Conservation (phyloP, 2,888 invertebrate species). For the Macaria notata region DNA sequence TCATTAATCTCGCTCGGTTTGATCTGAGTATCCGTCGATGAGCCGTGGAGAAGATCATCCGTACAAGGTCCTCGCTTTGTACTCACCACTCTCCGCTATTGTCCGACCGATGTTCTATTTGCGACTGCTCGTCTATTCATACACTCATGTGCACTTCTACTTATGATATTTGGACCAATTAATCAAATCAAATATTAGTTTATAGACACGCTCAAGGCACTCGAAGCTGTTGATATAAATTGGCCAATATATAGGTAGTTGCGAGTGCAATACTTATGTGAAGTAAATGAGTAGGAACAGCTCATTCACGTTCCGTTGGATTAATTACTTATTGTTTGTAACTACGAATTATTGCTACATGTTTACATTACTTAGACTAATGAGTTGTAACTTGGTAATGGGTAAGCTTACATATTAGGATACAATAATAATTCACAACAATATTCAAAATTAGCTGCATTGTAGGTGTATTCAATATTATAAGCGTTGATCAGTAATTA, state of each 20-base stretch:
- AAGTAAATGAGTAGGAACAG: too few relatives aligned
- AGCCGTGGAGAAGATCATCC: conserved; percentile 38
- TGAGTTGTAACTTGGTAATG: too few relatives aligned
- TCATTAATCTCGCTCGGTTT: conserved; percentile 54
- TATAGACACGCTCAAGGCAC: conserved; percentile 3
- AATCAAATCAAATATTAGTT: conserved; percentile 11
- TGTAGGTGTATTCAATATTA: conserved; percentile 28
- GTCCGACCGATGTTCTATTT: conserved; percentile 43
- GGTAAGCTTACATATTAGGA: too few relatives aligned
- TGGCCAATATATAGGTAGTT: neutral
- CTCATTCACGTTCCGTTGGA: too few relatives aligned
- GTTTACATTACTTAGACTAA: too few relatives aligned
- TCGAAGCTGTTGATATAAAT: neutral
- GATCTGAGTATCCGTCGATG: conserved; percentile 49
- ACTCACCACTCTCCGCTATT: conserved; percentile 46
- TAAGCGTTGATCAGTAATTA: conserved; percentile 32
- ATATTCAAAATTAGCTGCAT: conserved; percentile 17
- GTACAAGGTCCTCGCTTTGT: conserved; percentile 48
- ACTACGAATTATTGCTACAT: too few relatives aligned
- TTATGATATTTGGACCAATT: conserved; percentile 5
- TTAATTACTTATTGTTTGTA: too few relatives aligned
- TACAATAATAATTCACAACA: conserved; percentile 18
- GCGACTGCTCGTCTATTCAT: conserved; percentile 22
- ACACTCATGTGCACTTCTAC: neutral
- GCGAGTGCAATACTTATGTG: too few relatives aligned